Base-by-base conservation (phyloP, 92 coral and sea anemone genomes). In the Nematostella vectensis region DNA sequence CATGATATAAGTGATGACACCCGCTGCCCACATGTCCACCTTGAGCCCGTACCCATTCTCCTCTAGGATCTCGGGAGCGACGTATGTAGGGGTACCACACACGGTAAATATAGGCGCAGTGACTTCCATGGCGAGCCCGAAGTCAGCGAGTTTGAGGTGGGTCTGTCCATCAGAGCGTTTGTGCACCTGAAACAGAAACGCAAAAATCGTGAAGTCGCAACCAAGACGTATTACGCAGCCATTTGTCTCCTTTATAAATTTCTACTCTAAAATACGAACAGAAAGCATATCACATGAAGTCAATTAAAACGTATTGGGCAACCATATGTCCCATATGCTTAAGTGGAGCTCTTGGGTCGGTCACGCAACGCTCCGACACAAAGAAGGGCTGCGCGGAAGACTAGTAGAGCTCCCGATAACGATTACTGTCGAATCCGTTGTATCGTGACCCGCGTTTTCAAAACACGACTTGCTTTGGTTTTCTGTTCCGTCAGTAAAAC, bases 1-100 rank as follows among this genome's bases (percentile, higher is more conserved):
- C 99, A 93, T 93, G 68, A 93, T 93, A 31, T 93, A 93, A 1
- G 95, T 74, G 33, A 93, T 93, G 17, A 93, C 96, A 36, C 99
- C 99, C 27, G 99, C 99, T 3, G 99, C 99, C 99, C 99, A 93
- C 83, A 75, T 79, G 78, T 93, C 99, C 20, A 93, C 95, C 47
- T 82, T 87, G 26, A 93, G 83, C 29, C 99, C 96, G 65, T 93
- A 93, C 11, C 99, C 99, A 21, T 76, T 67, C 59, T 93, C 99
- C 43, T 86, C 96, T 3, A 93, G 84, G 50, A 93, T 93, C 61
- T 93, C 99, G 0, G 99, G 99, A 2, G 99, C 99, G 1, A 93
- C 99, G 43, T 93, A 93, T 1, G 99, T 93, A 2, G 99, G 99
- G 0, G 99, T 93, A 3, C 99, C 99, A 50, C 99, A 93, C 19